These are phyloP conservation scores for Teleogryllus occipitalis DNA, from an alignment of 1,140 invertebrate species.

Conservation along the genomic window DNA sequence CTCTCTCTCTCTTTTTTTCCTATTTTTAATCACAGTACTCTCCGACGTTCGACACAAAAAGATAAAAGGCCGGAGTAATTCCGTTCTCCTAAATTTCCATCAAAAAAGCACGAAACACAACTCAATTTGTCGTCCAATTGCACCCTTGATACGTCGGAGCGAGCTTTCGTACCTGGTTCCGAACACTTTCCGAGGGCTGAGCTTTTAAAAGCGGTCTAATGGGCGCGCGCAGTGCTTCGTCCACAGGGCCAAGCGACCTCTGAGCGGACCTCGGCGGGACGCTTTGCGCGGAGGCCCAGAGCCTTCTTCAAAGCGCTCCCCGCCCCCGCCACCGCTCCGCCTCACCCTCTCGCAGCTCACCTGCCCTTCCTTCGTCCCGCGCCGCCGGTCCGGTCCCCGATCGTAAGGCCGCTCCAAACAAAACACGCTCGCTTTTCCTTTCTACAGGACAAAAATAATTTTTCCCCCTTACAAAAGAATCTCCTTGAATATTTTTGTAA, in stretches of 20 bases:
- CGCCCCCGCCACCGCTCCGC: no score
- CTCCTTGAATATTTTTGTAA: not conserved
- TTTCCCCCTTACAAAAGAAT: not conserved
- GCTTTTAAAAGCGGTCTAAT: not conserved
- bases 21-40: not conserved
- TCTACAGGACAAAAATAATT: not conserved
- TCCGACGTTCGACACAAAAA: not conserved
- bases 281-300: not conserved
- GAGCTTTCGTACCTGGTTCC: not conserved
- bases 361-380: not conserved
- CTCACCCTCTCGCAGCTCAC: not conserved
- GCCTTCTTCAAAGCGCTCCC: not conserved
- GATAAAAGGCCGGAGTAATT: not conserved
- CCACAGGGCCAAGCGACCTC: no score
- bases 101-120: not conserved
- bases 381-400: not conserved
- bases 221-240: no score
- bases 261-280: not conserved
- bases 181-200: not conserved
- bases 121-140: constrained; percentile 4
- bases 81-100: not conserved
- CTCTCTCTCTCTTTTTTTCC: not conserved
- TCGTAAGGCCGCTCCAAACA: not conserved
- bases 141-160: not conserved
- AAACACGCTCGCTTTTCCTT: not conserved